Percentiles rank a stretch among this genome's conserved stretches.
Conservation (phyloP, 35 echinoderm and acorn worm species). For the Hemicentrotus pulcherrimus region DNA sequence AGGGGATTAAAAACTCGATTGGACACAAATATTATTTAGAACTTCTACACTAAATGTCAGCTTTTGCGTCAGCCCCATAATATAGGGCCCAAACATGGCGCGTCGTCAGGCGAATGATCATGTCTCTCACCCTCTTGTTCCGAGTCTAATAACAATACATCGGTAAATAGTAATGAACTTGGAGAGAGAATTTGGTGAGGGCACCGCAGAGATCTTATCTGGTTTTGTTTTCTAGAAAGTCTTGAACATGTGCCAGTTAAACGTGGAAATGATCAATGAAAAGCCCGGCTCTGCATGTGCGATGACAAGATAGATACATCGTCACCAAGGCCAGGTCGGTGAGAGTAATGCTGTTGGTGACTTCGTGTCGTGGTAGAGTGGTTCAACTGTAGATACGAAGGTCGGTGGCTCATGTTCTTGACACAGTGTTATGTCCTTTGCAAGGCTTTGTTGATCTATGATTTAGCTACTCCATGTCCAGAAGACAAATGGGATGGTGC, state of each 20-base stretch:
- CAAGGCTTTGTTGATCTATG: too few relatives aligned
- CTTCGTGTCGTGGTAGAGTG: too few relatives aligned
- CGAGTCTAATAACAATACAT: background rate
- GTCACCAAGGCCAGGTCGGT: background rate
- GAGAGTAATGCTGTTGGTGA: background rate
- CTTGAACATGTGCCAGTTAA: background rate
- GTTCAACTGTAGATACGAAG: too few relatives aligned
- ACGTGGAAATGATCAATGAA: background rate
- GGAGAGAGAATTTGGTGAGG: background rate
- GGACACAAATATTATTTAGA: background rate
- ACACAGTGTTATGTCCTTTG: too few relatives aligned
- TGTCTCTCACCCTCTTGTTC: background rate
- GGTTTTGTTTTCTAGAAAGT: conserved; percentile 2
- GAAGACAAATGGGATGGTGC: too few relatives aligned
- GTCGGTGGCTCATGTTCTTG: too few relatives aligned
- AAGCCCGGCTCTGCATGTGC: background rate
- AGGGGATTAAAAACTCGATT: background rate
- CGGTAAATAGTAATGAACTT: background rate
- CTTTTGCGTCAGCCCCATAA: background rate
- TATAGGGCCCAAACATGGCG: background rate
- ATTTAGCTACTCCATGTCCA: too few relatives aligned
- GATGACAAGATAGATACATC: background rate
- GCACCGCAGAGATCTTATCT: background rate
- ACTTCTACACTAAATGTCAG: background rate
- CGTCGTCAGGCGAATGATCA: background rate